phyloP scores from a whole-genome alignment of 2,113 vertebrate species.

The Lichenostomus cassidix region DNA sequence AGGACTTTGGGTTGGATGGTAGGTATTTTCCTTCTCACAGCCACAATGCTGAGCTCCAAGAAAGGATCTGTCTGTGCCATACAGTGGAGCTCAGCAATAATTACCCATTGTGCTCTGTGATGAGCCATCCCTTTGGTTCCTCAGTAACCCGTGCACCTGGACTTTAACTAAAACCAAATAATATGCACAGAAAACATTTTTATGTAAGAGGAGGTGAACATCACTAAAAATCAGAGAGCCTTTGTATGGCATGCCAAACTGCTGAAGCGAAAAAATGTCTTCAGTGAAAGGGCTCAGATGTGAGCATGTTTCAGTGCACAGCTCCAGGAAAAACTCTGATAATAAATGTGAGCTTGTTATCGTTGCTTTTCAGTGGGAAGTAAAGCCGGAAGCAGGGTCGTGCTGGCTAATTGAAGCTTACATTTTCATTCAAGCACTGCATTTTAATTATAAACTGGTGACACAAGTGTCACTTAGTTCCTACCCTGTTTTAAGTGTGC shows the following conservation, averaged over 20 bases:
- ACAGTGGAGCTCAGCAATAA: conserved; percentile 52
- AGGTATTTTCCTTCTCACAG: conserved; percentile 44
- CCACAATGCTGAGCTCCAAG: conserved; percentile 45
- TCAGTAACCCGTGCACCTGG: conserved; percentile 70
- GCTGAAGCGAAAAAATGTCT: conserved; percentile 75
- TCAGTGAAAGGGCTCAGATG: conserved; percentile 76
- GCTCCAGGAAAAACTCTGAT: conserved; percentile 71
- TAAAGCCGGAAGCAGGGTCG: conserved; percentile 70
- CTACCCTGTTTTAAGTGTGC: conserved; percentile 62
- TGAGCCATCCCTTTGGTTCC: conserved; percentile 63
- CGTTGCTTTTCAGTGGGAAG: conserved; percentile 73
- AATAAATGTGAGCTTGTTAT: conserved; percentile 78
- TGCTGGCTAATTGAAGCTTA: conserved; percentile 77
- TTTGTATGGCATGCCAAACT: conserved; percentile 82
- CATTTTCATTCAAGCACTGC: conserved; percentile 62
- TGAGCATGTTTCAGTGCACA: conserved; percentile 67
- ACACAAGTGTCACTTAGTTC: conserved; percentile 60
- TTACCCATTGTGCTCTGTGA: conserved; percentile 56
- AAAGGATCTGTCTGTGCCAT: conserved; percentile 36
- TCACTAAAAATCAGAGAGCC: conserved; percentile 79
- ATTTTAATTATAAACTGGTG: conserved; percentile 75
- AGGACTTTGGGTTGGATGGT: neutral
- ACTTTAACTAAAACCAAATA: conserved; percentile 60
- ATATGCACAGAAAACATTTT: conserved; percentile 78
- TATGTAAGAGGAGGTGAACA: conserved; percentile 77